A percentile compares a stretch with the other conserved stretches of the same genome.
phyloP scores from a whole-genome alignment of 2,888 invertebrate genomes.

The Acanthosepion pharaonis region DNA sequence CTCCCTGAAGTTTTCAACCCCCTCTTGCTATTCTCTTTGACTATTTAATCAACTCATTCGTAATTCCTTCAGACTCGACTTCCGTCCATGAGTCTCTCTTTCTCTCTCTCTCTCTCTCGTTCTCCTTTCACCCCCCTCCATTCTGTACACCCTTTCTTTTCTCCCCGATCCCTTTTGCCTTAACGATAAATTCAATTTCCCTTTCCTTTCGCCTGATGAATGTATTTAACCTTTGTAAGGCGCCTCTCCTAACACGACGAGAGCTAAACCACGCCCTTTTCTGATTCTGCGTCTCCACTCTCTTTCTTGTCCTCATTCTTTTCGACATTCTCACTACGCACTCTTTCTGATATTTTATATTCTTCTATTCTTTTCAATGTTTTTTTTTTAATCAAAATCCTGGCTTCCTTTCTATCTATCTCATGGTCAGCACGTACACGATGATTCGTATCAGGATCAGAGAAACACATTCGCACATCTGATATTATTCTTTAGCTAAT shows the following conservation, averaged over 20 bases:
- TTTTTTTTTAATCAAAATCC: background rate
- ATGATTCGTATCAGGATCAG: too few relatives aligned
- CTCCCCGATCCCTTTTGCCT: background rate
- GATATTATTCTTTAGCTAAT: too few relatives aligned
- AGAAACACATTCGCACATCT: too few relatives aligned
- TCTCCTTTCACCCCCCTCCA: background rate
- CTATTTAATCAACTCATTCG: too few relatives aligned
- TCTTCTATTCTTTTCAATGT: background rate
- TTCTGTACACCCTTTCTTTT: background rate
- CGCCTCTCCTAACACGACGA: too few relatives aligned
- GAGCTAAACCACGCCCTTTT: background rate
- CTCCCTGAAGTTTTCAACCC: background rate
- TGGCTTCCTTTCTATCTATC: too few relatives aligned
- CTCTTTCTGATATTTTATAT: background rate
- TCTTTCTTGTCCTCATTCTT: background rate
- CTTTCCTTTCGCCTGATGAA: too few relatives aligned
- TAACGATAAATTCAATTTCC: background rate
- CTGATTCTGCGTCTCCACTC: background rate
- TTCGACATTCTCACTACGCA: background rate
- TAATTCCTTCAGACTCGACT: too few relatives aligned
- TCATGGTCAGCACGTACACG: too few relatives aligned
- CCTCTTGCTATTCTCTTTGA: too few relatives aligned
- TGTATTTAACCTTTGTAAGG: too few relatives aligned
- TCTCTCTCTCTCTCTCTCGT: background rate
- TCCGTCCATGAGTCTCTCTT: background rate